A percentile compares a stretch with the other conserved stretches of the same genome.
phyloP scores from a whole-genome alignment of 2,888 invertebrate species.

The Orchesella flavescens region DNA sequence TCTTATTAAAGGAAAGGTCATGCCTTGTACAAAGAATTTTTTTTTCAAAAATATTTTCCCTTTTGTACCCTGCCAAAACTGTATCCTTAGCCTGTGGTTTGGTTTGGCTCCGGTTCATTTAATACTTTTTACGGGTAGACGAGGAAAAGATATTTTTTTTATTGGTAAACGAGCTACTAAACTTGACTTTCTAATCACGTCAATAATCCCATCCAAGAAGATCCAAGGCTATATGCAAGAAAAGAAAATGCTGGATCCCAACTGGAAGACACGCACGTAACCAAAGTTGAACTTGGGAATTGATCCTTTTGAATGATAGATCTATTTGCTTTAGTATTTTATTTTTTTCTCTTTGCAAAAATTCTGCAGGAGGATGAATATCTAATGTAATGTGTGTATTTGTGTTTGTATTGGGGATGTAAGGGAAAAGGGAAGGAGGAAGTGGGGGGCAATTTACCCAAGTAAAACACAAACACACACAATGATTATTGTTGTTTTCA shows the following conservation, averaged over 20 bases:
- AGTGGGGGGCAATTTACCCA: background rate
- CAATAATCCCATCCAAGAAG: background rate
- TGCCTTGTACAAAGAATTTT: background rate
- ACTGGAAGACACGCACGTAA: background rate
- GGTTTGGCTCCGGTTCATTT: conserved; percentile 3
- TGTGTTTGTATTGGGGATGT: too few species aligned
- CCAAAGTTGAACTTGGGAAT: conserved; percentile 7
- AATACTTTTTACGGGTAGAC: background rate
- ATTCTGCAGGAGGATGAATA: background rate
- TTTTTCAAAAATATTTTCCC: background rate
- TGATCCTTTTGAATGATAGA: background rate
- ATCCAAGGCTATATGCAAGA: background rate
- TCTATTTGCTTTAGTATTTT: background rate
- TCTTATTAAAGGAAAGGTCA: conserved; percentile 45
- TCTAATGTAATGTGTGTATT: background rate
- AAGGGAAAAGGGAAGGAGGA: background rate
- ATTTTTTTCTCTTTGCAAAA: background rate
- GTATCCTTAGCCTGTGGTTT: background rate
- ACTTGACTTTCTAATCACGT: background rate
- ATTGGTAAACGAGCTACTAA: too few species aligned
- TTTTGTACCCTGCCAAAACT: conserved; percentile 5
- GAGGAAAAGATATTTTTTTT: too few species aligned
- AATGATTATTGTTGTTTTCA: background rate
- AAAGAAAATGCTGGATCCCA: too few species aligned
- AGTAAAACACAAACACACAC: background rate